Percentiles rank a stretch among this genome's conserved stretches.
Conservation (phyloP, 2,797 vertebrate genomes). For the Typhlichthys eigenmanni region DNA sequence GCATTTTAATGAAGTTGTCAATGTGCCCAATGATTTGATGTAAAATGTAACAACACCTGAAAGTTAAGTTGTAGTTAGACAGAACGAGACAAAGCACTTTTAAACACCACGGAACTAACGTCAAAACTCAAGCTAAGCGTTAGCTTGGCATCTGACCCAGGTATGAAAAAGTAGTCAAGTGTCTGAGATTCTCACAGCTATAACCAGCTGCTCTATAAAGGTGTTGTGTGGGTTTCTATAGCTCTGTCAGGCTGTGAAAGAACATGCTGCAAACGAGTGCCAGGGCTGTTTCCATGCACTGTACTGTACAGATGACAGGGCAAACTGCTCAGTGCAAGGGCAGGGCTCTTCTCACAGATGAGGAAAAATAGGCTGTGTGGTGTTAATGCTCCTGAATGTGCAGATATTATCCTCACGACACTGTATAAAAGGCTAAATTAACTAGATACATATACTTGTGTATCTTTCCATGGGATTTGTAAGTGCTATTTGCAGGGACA, state of each 20-base stretch:
- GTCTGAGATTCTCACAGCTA: neutral
- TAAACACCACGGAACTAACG: neutral
- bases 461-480: neutral
- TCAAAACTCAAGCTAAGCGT: neutral
- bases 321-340: neutral
- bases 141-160: neutral
- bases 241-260: neutral
- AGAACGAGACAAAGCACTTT: conserved; percentile 1
- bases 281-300: neutral
- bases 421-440: neutral
- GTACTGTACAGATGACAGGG: neutral
- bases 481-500: neutral
- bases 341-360: neutral
- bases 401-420: neutral
- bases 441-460: neutral
- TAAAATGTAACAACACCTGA: neutral
- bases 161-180: neutral
- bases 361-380: neutral
- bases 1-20: conserved; percentile 15
- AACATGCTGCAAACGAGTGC: neutral
- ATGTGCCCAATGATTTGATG: conserved; percentile 1
- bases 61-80: neutral
- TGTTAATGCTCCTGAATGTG: too few relatives aligned
- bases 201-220: neutral
- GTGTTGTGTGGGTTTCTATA: conserved; percentile 4